phyloP scores from a whole-genome alignment of 2,888 invertebrate species.

The Tetragonisca angustula region DNA sequence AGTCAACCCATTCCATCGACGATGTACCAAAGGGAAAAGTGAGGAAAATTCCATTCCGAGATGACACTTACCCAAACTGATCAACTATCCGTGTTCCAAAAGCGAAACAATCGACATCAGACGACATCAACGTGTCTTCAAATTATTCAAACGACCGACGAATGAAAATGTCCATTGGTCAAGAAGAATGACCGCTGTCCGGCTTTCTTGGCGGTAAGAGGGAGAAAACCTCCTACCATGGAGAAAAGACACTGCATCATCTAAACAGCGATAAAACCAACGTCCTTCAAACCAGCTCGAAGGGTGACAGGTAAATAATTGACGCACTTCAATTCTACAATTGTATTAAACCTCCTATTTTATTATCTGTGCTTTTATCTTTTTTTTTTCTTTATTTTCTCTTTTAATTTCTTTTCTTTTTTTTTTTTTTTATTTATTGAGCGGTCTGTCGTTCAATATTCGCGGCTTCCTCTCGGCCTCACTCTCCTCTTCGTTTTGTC shows the following conservation, averaged over 20 bases:
- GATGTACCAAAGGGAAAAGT: neutral
- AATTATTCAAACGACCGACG: neutral
- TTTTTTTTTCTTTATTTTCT: conserved; percentile 32
- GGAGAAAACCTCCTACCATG: conserved; percentile 2
- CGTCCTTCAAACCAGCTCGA: conserved; percentile 44
- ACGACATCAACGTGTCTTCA: neutral
- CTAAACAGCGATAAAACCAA: conserved; percentile 40
- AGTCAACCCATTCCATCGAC: neutral
- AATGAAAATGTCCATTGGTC: conserved; percentile 12
- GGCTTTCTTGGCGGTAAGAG: conserved; percentile 27
- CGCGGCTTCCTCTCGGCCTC: conserved; percentile 22
- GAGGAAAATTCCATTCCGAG: neutral
- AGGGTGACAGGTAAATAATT: conserved; percentile 59
- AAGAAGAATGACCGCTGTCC: conserved; percentile 30
- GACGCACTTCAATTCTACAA: conserved; percentile 57
- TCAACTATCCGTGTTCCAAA: neutral
- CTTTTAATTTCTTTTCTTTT: too few relatives aligned
- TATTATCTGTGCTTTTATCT: conserved; percentile 78
- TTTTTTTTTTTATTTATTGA: conserved; percentile 58
- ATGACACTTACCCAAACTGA: neutral
- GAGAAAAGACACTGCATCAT: conserved; percentile 24
- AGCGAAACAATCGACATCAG: neutral
- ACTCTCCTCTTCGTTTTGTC: neutral
- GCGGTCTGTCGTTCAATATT: conserved; percentile 69
- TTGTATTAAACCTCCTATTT: conserved; percentile 82